Evolutionary conservation across 2,888 invertebrate species (phyloP), one percentile per base, ranked within the genome.

Genomic region (Tetranychus piercei): DNA sequence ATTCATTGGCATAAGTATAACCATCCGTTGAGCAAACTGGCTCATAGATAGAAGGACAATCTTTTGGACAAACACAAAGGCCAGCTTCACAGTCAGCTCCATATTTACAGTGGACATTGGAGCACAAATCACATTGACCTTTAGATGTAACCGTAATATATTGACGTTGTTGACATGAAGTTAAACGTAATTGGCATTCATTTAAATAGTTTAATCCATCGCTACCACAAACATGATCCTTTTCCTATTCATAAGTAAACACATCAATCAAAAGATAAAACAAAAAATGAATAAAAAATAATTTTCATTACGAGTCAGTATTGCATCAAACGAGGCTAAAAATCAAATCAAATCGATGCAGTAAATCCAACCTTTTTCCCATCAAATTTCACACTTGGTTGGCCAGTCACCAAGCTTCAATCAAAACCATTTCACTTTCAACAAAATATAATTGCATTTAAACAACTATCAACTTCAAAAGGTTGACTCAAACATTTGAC

Each of bases 181-280:
- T 87, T 79, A 89, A 87, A 81, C 88, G 87, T 80, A 94, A 86
- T 80, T 90, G 88, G 83, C 94, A 94, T 82, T 91, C 91, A 83
- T 88, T 91, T 79, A 87, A 86, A 84, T 94, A 94, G 23, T 91
- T 91, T 80, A 88, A 87, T 43, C 90, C 90, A 83, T 94, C 92
- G 78, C 88, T 88, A 76, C 92, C 93, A 83, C 94, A 94, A 76
- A 92, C 91, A 79, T 88, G 86, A 76, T 44, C 44, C 5, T 44
- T 9, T 11, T 71, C 23, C 18, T 71, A 66, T 70, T 69, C 15
- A 55, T 55, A 9, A 55, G 55, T 55, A 15, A 34, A 34, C 55
- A 9, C 3, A 55, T 15, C 7, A 55, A 55, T 55, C 55, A 55
- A 55, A 55, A 15, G 55, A 55, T 55, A 55, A 55, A 55, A 11